Evolutionary conservation across 2,888 invertebrate species (phyloP).

Genomic region (Chaetogeoica ovagalla): DNA sequence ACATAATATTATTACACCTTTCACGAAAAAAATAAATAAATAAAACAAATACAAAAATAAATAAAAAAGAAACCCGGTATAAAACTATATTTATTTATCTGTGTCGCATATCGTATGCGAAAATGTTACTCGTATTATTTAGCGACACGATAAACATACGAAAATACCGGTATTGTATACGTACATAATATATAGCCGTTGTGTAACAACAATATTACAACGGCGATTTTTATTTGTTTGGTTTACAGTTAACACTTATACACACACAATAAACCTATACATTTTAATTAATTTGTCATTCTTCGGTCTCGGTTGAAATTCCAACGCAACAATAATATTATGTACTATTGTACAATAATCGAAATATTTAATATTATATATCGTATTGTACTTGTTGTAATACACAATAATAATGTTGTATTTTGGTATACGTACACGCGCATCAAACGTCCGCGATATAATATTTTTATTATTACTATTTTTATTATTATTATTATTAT

Average conservation of each 20-base stretch:
- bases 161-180: not conserved
- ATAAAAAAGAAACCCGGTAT: not conserved
- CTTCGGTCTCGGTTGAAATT: not conserved
- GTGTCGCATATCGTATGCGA: too few relatives aligned
- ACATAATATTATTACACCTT: constrained; percentile 1
- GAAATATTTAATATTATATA: not conserved
- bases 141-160: not conserved
- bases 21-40: not conserved
- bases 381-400: too few relatives aligned
- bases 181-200: not conserved
- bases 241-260: not conserved
- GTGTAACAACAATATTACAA: not conserved
- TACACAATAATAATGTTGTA: too few relatives aligned
- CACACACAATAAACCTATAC: not conserved
- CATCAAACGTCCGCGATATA: too few relatives aligned
- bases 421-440: too few relatives aligned
- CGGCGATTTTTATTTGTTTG: not conserved
- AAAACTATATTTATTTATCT: too few relatives aligned
- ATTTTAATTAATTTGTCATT: constrained; percentile 19
- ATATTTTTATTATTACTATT: too few relatives aligned
- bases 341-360: too few relatives aligned
- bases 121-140: not conserved
- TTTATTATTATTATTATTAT: too few relatives aligned
- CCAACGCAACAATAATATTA: not conserved
- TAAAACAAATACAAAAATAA: too few relatives aligned